A percentile compares a stretch with the other conserved stretches of the same genome.
Evolutionary conservation across 92 coral and sea anemone genomes (phyloP).

Genomic region (Diadumene lineata): DNA sequence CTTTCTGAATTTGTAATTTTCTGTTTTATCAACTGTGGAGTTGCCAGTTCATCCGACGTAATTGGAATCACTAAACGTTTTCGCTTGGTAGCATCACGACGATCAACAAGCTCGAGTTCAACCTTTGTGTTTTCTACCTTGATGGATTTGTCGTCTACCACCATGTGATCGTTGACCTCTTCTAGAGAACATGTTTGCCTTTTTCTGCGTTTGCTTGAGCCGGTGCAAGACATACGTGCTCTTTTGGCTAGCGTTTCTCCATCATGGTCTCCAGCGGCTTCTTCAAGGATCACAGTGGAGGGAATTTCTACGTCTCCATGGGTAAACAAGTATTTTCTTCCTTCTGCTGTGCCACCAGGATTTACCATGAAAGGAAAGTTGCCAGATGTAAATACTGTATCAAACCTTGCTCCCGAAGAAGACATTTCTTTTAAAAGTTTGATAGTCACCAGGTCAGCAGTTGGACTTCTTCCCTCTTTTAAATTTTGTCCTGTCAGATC

Average conservation of each 20-base stretch:
- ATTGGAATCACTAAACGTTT: conserved; percentile 10
- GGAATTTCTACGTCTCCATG: conserved; percentile 23
- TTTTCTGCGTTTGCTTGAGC: conserved; percentile 16
- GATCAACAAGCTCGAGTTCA: conserved; percentile 37
- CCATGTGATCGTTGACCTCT: conserved; percentile 3
- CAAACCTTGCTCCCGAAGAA: not conserved
- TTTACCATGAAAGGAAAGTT: not conserved
- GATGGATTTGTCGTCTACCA: conserved; percentile 43
- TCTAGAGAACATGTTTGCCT: conserved; percentile 27
- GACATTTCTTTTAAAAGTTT: conserved; percentile 1
- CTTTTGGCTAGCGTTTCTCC: conserved; percentile 6
- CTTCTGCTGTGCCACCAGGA: conserved; percentile 11
- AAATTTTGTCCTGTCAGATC: not conserved
- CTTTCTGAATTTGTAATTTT: conserved; percentile 11
- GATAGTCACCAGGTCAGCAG: conserved; percentile 18
- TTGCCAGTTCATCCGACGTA: conserved; percentile 25
- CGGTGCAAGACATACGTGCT: conserved; percentile 18
- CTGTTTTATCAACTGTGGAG: conserved; percentile 41
- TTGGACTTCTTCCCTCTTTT: conserved; percentile 53
- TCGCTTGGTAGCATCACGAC: conserved; percentile 40
- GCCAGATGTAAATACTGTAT: not conserved
- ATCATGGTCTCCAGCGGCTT: conserved; percentile 45
- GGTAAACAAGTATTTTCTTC: conserved; percentile 8
- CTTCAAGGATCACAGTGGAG: conserved; percentile 20
- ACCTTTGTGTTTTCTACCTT: conserved; percentile 23